phyloP scores from a whole-genome alignment of 35 echinoderm and acorn worm genomes.

The Ptychodera flava region DNA sequence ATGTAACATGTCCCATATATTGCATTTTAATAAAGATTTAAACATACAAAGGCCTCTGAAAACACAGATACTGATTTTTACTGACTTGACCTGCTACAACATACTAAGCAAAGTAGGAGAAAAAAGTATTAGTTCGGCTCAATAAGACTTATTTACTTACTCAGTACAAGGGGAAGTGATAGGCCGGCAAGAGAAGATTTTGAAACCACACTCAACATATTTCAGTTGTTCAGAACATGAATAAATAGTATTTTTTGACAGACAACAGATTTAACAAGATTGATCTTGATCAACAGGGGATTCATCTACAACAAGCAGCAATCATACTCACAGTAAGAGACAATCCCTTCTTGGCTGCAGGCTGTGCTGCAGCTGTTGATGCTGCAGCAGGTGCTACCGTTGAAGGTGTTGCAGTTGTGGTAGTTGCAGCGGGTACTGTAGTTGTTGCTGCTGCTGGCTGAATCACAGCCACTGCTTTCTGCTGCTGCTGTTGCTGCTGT shows the following conservation, averaged over 20 bases:
- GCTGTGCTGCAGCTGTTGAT: not conserved
- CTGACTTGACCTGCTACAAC: no score
- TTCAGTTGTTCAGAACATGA: not conserved
- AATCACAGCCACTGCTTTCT: not conserved
- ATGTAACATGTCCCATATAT: no score
- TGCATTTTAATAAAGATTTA: no score
- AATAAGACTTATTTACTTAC: no score
- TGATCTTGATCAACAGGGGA: no score
- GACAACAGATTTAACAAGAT: no score
- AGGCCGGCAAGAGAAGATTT: not conserved
- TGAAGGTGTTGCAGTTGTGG: not conserved
- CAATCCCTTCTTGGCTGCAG: constrained; percentile 64
- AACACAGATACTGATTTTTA: no score
- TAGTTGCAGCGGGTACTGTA: not conserved
- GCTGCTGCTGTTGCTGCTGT: constrained; percentile 25
- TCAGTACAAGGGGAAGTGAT: not conserved
- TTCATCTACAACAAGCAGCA: no score
- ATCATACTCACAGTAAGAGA: constrained; percentile 89
- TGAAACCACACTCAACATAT: not conserved
- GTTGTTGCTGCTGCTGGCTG: constrained; percentile 4
- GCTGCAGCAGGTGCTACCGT: not conserved
- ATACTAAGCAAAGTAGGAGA: no score
- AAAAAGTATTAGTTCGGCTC: no score
- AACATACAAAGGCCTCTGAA: no score
- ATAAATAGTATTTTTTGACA: not conserved